Percentiles rank a stretch among this genome's conserved stretches.
phyloP scores from a whole-genome alignment of 2,888 invertebrate genomes.

The Thelaira solivaga region DNA sequence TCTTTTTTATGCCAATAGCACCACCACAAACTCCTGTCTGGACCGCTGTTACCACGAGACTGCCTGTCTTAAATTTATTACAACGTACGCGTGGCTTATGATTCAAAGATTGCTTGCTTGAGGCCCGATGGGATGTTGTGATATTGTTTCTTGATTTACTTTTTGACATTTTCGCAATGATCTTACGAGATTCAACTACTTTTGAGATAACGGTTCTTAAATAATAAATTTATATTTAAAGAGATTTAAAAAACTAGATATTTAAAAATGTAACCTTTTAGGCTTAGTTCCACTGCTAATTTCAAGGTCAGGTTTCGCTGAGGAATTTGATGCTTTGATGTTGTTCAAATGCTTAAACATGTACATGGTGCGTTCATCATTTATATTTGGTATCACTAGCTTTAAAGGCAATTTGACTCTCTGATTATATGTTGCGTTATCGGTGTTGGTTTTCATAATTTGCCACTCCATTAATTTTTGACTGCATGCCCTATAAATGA shows the following conservation, averaged over 20 bases:
- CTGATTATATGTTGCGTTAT: constrained; percentile 5
- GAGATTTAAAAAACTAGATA: background rate
- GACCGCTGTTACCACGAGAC: constrained; percentile 80
- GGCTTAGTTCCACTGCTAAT: constrained; percentile 15
- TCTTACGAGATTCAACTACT: constrained; percentile 66
- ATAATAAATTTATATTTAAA: background rate
- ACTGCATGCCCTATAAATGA: constrained; percentile 80
- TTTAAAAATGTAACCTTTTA: constrained; percentile 39
- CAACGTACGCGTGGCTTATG: constrained; percentile 29
- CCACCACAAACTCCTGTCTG: constrained; percentile 61
- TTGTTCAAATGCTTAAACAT: constrained; percentile 56
- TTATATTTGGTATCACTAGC: constrained; percentile 55
- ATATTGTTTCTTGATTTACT: constrained; percentile 45
- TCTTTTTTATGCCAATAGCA: background rate
- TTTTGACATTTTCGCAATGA: too few species aligned
- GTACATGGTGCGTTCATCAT: constrained; percentile 56
- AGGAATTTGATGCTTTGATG: constrained; percentile 11
- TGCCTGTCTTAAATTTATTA: constrained; percentile 80
- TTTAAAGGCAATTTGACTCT: constrained; percentile 25
- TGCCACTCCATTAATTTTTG: constrained; percentile 80
- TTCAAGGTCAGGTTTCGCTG: constrained; percentile 36
- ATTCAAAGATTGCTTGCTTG: constrained; percentile 19
- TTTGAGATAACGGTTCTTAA: constrained; percentile 69
- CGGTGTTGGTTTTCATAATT: constrained; percentile 56
- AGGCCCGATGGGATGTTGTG: background rate